Evolutionary conservation across 1,140 invertebrate genomes (phyloP).

Genomic region (Nasonia longicornis): DNA sequence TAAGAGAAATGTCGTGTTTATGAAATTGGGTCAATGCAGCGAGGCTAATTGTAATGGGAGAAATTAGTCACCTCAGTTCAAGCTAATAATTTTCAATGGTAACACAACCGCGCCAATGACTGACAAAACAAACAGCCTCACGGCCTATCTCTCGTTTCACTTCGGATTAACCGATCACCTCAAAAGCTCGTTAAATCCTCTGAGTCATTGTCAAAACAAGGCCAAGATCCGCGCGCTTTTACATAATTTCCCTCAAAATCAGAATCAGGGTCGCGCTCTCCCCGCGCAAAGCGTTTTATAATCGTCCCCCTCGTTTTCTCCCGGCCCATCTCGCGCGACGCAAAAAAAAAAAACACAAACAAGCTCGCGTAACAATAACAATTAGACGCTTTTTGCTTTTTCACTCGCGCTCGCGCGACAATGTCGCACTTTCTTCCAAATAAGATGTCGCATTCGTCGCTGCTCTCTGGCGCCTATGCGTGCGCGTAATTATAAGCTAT

Average conservation of each 20-base stretch:
- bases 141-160: neutral
- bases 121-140: no score
- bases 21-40: neutral
- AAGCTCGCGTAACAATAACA: neutral
- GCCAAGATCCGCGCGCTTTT: neutral
- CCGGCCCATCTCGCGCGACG: no score
- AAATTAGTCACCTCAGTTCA: neutral
- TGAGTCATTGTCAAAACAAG: neutral
- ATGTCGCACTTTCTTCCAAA: constrained; percentile 38
- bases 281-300: no score
- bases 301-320: neutral
- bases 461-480: neutral
- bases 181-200: no score
- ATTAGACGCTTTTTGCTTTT: neutral
- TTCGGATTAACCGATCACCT: neutral
- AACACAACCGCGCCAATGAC: neutral
- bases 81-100: neutral
- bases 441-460: constrained; percentile 12
- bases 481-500: neutral
- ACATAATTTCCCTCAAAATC: neutral
- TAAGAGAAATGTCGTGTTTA: neutral
- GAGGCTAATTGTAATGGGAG: neutral
- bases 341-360: neutral
- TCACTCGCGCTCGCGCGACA: neutral
- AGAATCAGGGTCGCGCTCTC: neutral